Base-by-base conservation (phyloP, 2,113 vertebrate genomes). In the Anarhynchus alexandrinus region DNA sequence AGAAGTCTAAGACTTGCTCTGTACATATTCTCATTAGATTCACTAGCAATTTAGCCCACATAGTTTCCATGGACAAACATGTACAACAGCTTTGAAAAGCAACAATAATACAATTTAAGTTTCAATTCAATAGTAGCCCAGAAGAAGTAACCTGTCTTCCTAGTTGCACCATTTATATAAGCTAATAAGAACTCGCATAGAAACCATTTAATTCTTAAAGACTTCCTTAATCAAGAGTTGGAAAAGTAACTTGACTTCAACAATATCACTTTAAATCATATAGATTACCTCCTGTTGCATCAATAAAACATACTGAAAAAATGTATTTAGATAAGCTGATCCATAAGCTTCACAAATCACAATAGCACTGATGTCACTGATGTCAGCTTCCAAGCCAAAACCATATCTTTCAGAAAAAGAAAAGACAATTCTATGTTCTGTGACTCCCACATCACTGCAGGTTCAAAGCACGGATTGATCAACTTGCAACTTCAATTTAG, bases 71-170 rank as follows among this genome's bases (percentile, higher is more conserved):
- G 8, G 58, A 69, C 20, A 81, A 81, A 30, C 4, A 38, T 0
- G 2, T 16, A 26, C 3, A 21, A 32, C 8, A 36, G 12, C 12
- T 84, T 0, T 58, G 29, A 83, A 45, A 59, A 2, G 10, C 1
- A 6, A 34, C 2, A 49, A 40, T 8, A 38, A 8, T 20, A 45
- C 14, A 67, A 49, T 34, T 55, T 66, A n/a, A 51, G 30, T 34
- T 52, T 79, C 29, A 78, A 16, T 4, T 52, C 16, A 49, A 22
- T 0, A 62, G 14, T 9, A 88, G 8, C 23, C 32, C 49, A 36
- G 8, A 88, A 87, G 22, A 87, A 71, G 19, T 25, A 49, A 65
- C 11, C 5, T 64, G 10, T 40, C 25, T 67, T 76, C 5, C 15
- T 51, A 74, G 64, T 10, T 1, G 5, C 10, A 84, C 1, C 3